Conservation (phyloP, 2,888 invertebrate species). For the Antheraea assamensis region DNA sequence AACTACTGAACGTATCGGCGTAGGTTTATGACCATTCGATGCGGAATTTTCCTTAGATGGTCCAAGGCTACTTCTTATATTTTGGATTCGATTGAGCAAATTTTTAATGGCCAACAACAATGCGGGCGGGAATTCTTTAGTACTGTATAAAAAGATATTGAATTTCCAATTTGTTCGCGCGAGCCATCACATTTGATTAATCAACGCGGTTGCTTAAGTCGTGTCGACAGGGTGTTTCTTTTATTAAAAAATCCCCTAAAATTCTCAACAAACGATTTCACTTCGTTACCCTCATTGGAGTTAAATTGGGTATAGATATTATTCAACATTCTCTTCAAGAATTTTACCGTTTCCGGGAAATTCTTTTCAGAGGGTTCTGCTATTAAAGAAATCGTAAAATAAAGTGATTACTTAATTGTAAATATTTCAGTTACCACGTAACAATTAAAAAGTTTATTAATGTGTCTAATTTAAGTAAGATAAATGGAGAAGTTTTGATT, state of each 20-base stretch:
- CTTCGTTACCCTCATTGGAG: not conserved
- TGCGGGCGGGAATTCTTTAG: too few relatives aligned
- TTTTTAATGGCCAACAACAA: too few relatives aligned
- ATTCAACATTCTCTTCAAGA: not conserved
- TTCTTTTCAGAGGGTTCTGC: not conserved
- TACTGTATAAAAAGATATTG: not conserved
- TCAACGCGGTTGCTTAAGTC: not conserved
- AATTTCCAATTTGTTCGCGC: not conserved
- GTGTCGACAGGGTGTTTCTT: not conserved
- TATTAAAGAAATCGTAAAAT: not conserved
- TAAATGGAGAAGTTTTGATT: too few relatives aligned
- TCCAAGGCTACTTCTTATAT: too few relatives aligned
- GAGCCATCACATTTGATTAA: not conserved
- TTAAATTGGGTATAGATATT: constrained; percentile 1
- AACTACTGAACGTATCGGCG: too few relatives aligned
- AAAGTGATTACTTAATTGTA: too few relatives aligned
- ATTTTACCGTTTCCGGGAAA: not conserved
- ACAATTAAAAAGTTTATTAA: too few relatives aligned
- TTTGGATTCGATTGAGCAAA: too few relatives aligned
- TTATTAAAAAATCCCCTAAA: not conserved
- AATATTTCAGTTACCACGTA: too few relatives aligned
- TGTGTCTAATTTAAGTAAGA: too few relatives aligned
- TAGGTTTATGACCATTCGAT: too few relatives aligned
- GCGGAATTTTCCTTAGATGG: too few relatives aligned
- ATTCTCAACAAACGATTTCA: not conserved